phyloP scores from a whole-genome alignment of 2,113 vertebrate genomes.

The Geococcyx californianus region DNA sequence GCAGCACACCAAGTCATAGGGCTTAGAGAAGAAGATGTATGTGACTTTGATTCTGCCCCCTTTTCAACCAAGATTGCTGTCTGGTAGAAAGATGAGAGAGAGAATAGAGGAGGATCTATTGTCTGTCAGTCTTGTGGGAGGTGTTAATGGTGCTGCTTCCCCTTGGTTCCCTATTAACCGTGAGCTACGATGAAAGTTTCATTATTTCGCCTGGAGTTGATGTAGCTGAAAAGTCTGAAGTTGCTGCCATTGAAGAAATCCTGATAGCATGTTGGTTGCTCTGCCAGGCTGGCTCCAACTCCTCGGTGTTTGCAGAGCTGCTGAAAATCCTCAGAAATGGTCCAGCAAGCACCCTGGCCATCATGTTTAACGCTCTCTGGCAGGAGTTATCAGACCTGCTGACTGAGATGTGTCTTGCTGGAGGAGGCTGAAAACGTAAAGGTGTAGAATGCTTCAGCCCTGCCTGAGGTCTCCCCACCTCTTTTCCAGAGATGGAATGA shows the following conservation, averaged over 20 bases:
- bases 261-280: not conserved
- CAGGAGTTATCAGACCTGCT: not conserved
- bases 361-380: not conserved
- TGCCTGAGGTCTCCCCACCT: not conserved
- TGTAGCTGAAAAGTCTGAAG: not conserved
- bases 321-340: not conserved
- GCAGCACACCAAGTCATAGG: not conserved
- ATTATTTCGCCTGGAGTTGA: not conserved
- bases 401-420: not conserved
- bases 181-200: not conserved
- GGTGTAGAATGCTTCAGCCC: not conserved
- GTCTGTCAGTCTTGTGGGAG: not conserved
- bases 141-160: not conserved
- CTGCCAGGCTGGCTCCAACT: fast-evolving
- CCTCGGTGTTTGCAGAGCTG: not conserved
- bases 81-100: not conserved
- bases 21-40: not conserved
- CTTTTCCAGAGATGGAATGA: not conserved
- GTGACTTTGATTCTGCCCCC: not conserved
- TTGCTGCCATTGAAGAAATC: not conserved
- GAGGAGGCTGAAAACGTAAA: not conserved
- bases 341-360: not conserved
- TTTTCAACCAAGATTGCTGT: not conserved
- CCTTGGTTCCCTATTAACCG: not conserved
- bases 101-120: not conserved